Percentiles rank a stretch among this genome's conserved stretches.
These are phyloP conservation scores for Catajapyx aquilonaris DNA, from an alignment of 1,140 invertebrate genomes.

Conservation along the genomic window DNA sequence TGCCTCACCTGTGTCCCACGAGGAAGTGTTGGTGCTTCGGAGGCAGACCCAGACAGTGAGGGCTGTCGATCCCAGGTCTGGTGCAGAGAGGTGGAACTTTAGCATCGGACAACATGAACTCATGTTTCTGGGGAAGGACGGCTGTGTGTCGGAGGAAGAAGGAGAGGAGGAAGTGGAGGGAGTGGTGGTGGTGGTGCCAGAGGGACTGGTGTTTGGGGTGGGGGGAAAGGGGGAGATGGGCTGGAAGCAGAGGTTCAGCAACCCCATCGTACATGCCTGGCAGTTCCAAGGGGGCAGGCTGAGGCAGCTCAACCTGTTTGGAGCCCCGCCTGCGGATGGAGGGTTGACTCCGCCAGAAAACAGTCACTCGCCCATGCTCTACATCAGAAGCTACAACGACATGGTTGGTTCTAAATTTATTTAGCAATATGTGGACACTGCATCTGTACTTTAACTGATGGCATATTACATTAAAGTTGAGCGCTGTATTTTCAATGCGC, in stretches of 20 bases:
- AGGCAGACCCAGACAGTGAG: constrained; percentile 65
- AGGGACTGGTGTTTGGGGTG: constrained; percentile 45
- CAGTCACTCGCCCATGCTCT: too few relatives aligned
- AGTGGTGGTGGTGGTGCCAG: constrained; percentile 43
- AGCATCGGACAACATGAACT: constrained; percentile 75
- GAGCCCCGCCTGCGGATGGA: too few relatives aligned
- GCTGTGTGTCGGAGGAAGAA: constrained; percentile 7
- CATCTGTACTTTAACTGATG: too few relatives aligned
- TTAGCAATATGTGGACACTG: too few relatives aligned
- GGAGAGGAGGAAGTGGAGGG: constrained; percentile 23
- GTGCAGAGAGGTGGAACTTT: constrained; percentile 84
- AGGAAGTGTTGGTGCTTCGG: constrained; percentile 54
- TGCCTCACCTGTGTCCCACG: constrained; percentile 18
- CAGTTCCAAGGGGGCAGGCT: constrained; percentile 36
- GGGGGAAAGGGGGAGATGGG: constrained; percentile 29
- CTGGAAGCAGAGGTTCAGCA: constrained; percentile 58
- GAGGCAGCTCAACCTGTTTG: constrained; percentile 36
- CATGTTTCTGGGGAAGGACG: constrained; percentile 25
- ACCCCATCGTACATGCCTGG: constrained; percentile 71
- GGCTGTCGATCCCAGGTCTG: constrained; percentile 59
- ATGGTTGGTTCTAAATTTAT: too few relatives aligned
- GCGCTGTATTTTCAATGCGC: too few relatives aligned
- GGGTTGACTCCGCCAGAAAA: too few relatives aligned
- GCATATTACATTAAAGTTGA: too few relatives aligned
- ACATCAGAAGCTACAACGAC: too few relatives aligned